A percentile compares a stretch with the other conserved stretches of the same genome.
Conservation (phyloP, 2,888 invertebrate species). For the Hartigia nigra region DNA sequence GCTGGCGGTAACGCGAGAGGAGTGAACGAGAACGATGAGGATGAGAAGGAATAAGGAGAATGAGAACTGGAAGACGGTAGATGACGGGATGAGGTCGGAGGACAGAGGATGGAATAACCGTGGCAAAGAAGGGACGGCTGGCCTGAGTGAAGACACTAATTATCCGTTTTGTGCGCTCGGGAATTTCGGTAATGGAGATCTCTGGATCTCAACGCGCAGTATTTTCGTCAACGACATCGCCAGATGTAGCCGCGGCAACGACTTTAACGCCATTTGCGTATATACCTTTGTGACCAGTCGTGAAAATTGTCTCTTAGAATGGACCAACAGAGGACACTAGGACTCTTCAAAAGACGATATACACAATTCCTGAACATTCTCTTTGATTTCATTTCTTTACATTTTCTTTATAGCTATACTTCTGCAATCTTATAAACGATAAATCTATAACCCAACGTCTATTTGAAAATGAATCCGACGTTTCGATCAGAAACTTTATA, state of each 20-base stretch:
- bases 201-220: constrained; percentile 21
- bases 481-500: neutral
- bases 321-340: neutral
- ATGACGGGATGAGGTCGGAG: neutral
- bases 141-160: constrained; percentile 37
- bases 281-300: neutral
- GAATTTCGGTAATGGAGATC: constrained; percentile 39
- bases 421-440: neutral
- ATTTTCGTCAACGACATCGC: constrained; percentile 10
- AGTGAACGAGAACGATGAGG: constrained; percentile 12
- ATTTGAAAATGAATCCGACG: neutral
- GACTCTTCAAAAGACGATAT: neutral
- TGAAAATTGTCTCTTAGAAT: neutral
- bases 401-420: neutral
- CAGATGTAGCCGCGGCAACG: neutral
- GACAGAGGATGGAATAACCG: constrained; percentile 2
- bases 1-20: neutral
- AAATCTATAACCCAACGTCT: neutral
- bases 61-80: constrained; percentile 28
- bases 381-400: neutral
- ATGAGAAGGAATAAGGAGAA: constrained; percentile 23
- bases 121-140: constrained; percentile 7
- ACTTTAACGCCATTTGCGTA: neutral
- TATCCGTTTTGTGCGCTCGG: constrained; percentile 38
- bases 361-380: neutral